These are phyloP conservation scores for Aramus guarauna DNA, from an alignment of 2,113 vertebrate genomes.

Conservation along the genomic window DNA sequence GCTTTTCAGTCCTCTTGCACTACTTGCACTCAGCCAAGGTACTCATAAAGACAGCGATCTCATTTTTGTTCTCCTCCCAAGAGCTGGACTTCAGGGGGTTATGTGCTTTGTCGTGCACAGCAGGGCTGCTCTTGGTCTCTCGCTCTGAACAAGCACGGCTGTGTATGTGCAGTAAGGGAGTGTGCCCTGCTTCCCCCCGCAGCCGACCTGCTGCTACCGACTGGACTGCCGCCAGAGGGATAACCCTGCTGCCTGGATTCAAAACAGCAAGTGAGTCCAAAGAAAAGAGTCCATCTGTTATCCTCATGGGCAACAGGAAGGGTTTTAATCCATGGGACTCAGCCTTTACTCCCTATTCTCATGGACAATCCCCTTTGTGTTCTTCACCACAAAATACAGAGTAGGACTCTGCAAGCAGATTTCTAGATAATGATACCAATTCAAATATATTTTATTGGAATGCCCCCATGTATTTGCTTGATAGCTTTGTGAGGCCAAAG, in stretches of 20 bases:
- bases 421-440: background rate
- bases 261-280: background rate
- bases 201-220: background rate
- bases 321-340: background rate
- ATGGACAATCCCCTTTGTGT: background rate
- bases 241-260: background rate
- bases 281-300: background rate
- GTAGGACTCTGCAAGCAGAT: background rate
- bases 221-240: background rate
- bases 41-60: background rate
- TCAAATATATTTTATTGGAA: background rate
- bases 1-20: background rate
- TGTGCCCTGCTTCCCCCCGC: background rate
- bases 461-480: background rate
- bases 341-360: background rate
- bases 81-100: background rate
- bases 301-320: background rate
- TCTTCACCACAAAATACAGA: background rate
- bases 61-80: background rate
- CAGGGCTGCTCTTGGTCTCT: background rate
- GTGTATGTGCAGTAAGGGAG: background rate
- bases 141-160: accelerated
- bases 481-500: background rate
- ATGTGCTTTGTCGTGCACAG: background rate
- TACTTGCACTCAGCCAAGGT: background rate